Evolutionary conservation across 2,797 vertebrate species (phyloP), one percentile per base, ranked within the genome.

Genomic region (Chelonia mydas): DNA sequence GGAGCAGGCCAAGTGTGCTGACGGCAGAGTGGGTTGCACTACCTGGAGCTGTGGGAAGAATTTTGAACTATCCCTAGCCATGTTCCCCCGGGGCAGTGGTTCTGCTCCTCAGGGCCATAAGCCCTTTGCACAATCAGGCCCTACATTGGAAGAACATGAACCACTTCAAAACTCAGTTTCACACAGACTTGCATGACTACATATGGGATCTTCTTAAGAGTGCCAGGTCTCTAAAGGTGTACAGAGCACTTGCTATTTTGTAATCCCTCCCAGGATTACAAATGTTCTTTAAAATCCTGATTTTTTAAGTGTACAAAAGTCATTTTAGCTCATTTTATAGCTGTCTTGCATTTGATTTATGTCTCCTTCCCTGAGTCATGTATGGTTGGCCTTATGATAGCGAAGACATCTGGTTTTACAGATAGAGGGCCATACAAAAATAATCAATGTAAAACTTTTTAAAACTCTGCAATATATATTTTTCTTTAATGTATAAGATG

Each of bases 401-500:
- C 49, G 2, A 85, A 82, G 57, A 28, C 6, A 90, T 4, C 53
- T 87, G 21, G 11, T 78, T 45, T 80, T 33, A 28, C 13, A 88
- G 49, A 68, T 16, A 92, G 25, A 49, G 68, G 47, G 31, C 57
- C 84, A 87, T 82, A 80, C 41, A 82, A 87, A 47, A 91, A 12
- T 16, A 28, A 6, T 10, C 77, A 90, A 33, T 28, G 81, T 72
- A 84, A 89, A 86, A 41, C 5, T 50, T 51, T 74, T 33, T 2
- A 77, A 53, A 86, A 27, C 37, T 89, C 28, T 83, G 9, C 28
- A 86, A 59, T 27, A 85, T 85, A 74, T 80, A 9, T 31, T 76
- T 23, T 28, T 31, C 77, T 86, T 94, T 90, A 59, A 89, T 33
- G 84, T 87, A 28, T 51, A 59, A 95, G 61, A 41, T 41, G 54